These are phyloP conservation scores for Chascanopsetta lugubris DNA, from an alignment of 2,113 vertebrate genomes.

Conservation along the genomic window DNA sequence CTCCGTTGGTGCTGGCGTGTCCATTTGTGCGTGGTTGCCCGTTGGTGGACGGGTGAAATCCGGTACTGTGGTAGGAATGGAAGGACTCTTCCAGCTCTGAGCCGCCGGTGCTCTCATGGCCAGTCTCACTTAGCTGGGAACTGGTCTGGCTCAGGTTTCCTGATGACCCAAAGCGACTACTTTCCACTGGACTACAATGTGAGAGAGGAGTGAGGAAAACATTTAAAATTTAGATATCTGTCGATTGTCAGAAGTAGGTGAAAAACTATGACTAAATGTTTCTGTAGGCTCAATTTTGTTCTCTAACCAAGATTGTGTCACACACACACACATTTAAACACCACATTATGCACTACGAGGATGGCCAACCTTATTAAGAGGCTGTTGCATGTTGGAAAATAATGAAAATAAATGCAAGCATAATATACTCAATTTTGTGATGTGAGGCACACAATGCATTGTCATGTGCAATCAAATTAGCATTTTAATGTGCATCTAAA, in stretches of 20 bases:
- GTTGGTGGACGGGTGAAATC: constrained; percentile 77
- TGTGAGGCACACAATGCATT: not conserved
- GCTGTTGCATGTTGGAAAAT: constrained; percentile 40
- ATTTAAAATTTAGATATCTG: constrained; percentile 23
- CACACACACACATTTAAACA: constrained; percentile 22
- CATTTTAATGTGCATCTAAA: constrained; percentile 12
- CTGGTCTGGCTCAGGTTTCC: constrained; percentile 95
- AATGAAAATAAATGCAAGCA: constrained; percentile 10
- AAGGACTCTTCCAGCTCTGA: constrained; percentile 85
- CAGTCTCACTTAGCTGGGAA: constrained; percentile 91
- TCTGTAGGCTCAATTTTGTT: constrained; percentile 4
- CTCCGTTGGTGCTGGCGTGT: constrained; percentile 71
- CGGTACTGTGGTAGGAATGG: constrained; percentile 82
- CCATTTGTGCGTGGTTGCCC: constrained; percentile 63
- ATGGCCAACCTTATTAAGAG: constrained; percentile 50
- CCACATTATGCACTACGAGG: constrained; percentile 12
- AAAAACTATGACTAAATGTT: constrained; percentile 6
- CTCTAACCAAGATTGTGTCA: not conserved
- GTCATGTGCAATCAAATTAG: not conserved
- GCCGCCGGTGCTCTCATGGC: constrained; percentile 85
- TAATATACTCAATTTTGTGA: not conserved
- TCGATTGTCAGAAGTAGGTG: not conserved
- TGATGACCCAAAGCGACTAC: constrained; percentile 93
- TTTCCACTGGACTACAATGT: constrained; percentile 88
- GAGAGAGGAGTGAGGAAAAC: constrained; percentile 42